phyloP scores from a whole-genome alignment of 2,797 vertebrate species.

The Cirrhinus molitorella region DNA sequence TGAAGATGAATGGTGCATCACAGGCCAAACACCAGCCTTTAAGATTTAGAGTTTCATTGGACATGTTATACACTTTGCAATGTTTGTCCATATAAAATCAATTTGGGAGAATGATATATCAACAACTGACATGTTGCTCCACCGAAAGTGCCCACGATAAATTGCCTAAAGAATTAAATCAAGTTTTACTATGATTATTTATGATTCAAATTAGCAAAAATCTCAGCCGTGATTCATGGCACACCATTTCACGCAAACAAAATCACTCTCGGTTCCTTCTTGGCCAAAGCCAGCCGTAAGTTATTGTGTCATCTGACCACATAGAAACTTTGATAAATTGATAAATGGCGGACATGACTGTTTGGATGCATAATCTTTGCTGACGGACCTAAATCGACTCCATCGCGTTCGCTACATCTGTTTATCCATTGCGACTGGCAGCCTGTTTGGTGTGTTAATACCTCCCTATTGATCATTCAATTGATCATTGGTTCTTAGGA shows the following conservation, averaged over 20 bases:
- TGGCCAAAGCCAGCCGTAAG: not conserved
- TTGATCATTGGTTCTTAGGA: constrained; percentile 48
- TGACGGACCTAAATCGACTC: constrained; percentile 57
- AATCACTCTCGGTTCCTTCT: constrained; percentile 19
- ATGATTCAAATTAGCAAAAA: constrained; percentile 45
- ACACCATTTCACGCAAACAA: constrained; percentile 30
- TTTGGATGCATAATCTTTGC: constrained; percentile 53
- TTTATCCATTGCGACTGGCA: constrained; percentile 57
- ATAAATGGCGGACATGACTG: constrained; percentile 48
- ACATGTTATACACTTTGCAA: constrained; percentile 34
- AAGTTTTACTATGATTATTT: constrained; percentile 56
- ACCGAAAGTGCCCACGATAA: constrained; percentile 31
- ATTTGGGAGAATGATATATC: constrained; percentile 25
- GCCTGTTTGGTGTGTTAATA: constrained; percentile 61
- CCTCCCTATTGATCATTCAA: constrained; percentile 56
- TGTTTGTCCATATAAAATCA: constrained; percentile 42
- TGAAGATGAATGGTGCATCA: not conserved
- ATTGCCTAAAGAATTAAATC: constrained; percentile 50
- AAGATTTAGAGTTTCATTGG: constrained; percentile 17
- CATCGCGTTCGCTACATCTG: constrained; percentile 47
- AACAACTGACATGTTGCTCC: constrained; percentile 28
- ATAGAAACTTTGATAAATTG: constrained; percentile 49
- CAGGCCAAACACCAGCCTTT: constrained; percentile 11
- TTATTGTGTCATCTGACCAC: constrained; percentile 46
- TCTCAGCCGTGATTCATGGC: constrained; percentile 42